Evolutionary conservation across 1,140 invertebrate species (phyloP).

Genomic region (Aphaenogaster floridana): DNA sequence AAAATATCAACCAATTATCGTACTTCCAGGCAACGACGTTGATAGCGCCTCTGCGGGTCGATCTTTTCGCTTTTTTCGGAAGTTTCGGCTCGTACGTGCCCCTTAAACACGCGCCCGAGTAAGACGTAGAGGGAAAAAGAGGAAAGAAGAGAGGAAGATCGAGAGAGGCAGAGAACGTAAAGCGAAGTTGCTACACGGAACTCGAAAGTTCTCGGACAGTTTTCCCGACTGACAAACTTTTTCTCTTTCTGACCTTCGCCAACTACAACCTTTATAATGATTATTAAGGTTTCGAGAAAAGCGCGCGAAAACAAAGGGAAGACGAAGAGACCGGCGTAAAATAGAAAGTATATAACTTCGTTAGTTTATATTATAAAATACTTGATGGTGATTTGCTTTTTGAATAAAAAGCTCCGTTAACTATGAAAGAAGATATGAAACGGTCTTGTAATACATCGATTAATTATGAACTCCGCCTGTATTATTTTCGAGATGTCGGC

Average conservation of each 20-base stretch:
- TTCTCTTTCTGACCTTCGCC: slow-evolving; percentile 30
- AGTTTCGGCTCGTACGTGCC: not conserved
- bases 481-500: not conserved
- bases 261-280: slow-evolving; percentile 35
- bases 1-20: slow-evolving; percentile 46
- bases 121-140: slow-evolving; percentile 67
- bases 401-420: not conserved
- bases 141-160: slow-evolving; percentile 36
- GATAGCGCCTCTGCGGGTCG: slow-evolving; percentile 45
- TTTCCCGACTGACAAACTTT: slow-evolving; percentile 51
- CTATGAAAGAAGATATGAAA: not conserved
- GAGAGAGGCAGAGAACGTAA: slow-evolving; percentile 57
- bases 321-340: not conserved
- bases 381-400: not conserved
- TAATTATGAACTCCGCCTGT: not conserved
- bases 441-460: not conserved
- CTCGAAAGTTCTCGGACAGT: slow-evolving; percentile 44
- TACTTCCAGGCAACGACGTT: slow-evolving; percentile 29
- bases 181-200: not conserved
- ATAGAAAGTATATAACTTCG: not conserved
- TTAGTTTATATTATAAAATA: not conserved
- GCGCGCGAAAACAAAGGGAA: not conserved
- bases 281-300: slow-evolving; percentile 37
- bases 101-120: not conserved
- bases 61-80: slow-evolving; percentile 53